Percentiles rank a stretch among this genome's conserved stretches.
Conservation (phyloP, 2,113 vertebrate genomes). For the Onychostruthus taczanowskii region DNA sequence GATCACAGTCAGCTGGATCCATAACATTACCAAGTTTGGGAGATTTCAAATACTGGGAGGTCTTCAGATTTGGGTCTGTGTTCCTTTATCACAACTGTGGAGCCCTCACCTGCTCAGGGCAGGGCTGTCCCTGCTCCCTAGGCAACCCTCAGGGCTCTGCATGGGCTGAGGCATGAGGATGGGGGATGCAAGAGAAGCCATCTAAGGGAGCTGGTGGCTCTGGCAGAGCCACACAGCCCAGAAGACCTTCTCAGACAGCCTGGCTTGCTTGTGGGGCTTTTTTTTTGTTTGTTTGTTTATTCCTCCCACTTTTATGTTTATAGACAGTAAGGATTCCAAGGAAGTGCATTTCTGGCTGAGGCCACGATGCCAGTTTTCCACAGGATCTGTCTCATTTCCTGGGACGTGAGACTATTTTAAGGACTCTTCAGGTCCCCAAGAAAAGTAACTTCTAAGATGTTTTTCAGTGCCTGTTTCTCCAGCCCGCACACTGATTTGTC, state of each 20-base stretch:
- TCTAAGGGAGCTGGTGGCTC: neutral
- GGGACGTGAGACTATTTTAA: constrained; percentile 1
- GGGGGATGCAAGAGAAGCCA: neutral
- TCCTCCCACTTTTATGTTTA: neutral
- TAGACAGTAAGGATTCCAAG: neutral
- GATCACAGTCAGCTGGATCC: neutral
- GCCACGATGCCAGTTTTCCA: neutral
- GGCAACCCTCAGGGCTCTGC: neutral
- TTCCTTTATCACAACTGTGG: neutral
- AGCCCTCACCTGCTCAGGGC: accelerated
- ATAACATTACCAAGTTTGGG: neutral
- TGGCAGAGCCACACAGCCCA: neutral
- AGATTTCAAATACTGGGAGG: neutral
- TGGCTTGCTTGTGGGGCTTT: neutral
- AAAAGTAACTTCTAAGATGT: constrained; percentile 22
- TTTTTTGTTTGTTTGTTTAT: neutral
- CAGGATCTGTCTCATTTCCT: constrained; percentile 7
- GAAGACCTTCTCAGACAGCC: neutral
- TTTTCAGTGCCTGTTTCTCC: neutral
- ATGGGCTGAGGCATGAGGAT: neutral
- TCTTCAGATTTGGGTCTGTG: neutral
- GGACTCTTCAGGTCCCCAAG: neutral
- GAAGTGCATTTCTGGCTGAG: neutral
- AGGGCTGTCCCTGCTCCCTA: neutral
- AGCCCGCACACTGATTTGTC: neutral